Conservation (phyloP, 1,140 invertebrate genomes). For the Steinernema feltiae region DNA sequence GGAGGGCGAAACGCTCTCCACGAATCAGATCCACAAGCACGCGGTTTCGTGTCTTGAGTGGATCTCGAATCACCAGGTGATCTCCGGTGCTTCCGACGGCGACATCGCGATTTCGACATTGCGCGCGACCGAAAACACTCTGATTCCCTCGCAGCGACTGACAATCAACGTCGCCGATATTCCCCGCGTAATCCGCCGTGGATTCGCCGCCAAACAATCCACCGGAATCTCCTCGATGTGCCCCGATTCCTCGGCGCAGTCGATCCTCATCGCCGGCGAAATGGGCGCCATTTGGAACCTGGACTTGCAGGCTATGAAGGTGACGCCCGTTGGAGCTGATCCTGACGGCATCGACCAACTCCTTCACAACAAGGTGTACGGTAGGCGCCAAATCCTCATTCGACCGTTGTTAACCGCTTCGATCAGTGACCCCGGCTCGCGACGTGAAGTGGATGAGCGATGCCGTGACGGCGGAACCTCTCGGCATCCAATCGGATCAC, state of each 20-base stretch:
- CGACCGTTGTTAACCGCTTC: not conserved
- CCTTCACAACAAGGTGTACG: conserved; percentile 3
- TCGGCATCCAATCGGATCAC: not conserved
- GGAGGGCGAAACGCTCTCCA: not conserved
- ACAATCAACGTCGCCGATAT: not conserved
- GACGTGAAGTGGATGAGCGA: conserved; percentile 2
- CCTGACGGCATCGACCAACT: not conserved
- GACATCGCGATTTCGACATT: not conserved
- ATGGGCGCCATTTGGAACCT: not conserved
- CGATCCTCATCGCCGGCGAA: not conserved
- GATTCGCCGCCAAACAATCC: not conserved
- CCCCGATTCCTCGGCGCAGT: not conserved
- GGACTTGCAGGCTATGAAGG: not conserved
- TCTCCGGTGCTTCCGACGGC: not conserved
- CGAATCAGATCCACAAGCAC: conserved; percentile 5
- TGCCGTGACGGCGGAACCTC: not conserved
- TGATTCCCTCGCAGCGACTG: not conserved
- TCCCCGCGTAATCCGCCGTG: not conserved
- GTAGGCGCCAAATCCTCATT: not conserved
- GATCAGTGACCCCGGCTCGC: not conserved
- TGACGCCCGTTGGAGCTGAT: not conserved
- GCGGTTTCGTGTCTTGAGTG: not conserved
- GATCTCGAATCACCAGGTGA: not conserved
- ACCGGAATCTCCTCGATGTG: conserved; percentile 2
- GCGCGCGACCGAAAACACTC: not conserved